These are phyloP conservation scores for Apodemus sylvaticus DNA, from an alignment of 2,113 vertebrate species.

Conservation along the genomic window DNA sequence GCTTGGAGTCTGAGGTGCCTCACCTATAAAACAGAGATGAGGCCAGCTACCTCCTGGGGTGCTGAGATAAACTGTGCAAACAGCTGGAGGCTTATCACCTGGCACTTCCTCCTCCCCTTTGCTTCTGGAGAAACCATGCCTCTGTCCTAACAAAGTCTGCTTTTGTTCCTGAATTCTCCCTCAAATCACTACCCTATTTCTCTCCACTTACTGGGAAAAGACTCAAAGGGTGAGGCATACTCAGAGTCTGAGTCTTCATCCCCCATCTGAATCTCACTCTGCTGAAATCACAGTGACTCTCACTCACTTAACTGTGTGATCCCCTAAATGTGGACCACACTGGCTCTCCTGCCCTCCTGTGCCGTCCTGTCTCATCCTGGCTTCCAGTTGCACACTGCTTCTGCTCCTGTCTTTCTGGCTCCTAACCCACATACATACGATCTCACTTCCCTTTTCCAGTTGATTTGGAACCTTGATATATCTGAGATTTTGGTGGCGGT, in stretches of 20 bases:
- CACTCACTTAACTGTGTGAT: background rate
- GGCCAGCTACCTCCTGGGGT: background rate
- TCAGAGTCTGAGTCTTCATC: background rate
- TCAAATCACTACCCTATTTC: background rate
- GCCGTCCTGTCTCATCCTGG: no score
- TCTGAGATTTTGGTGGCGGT: background rate
- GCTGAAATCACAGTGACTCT: background rate
- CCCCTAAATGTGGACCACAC: background rate
- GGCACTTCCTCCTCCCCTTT: background rate
- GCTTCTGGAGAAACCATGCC: background rate
- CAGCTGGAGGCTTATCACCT: background rate
- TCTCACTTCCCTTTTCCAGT: background rate
- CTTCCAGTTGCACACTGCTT: background rate
- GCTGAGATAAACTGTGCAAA: background rate
- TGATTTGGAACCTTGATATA: background rate
- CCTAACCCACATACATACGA: background rate
- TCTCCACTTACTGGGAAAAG: background rate
- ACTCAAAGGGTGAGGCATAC: background rate
- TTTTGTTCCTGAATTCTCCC: background rate
- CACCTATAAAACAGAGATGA: background rate
- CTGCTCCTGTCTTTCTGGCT: background rate
- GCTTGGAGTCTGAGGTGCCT: background rate
- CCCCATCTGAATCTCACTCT: background rate
- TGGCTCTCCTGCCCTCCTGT: background rate
- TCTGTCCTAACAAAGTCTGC: background rate